A percentile compares a stretch with the other conserved stretches of the same genome.
phyloP scores from a whole-genome alignment of 2,888 invertebrate species.

The Dinocampus coccinellae region DNA sequence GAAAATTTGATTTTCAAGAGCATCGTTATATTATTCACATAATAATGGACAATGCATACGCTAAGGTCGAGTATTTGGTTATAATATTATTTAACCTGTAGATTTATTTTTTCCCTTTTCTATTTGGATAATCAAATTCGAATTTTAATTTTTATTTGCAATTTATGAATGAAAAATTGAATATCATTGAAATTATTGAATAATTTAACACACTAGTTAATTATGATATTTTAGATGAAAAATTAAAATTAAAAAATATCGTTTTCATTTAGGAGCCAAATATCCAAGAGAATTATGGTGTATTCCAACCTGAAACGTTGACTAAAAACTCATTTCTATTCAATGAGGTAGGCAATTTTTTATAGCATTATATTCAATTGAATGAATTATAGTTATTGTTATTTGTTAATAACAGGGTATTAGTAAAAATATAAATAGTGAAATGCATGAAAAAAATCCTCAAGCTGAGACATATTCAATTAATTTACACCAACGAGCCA shows the following conservation, averaged over 20 bases:
- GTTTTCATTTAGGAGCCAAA: conserved; percentile 49
- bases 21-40: background rate
- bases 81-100: conserved; percentile 49
- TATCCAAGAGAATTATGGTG: conserved; percentile 41
- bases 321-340: conserved; percentile 27
- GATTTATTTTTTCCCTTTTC: conserved; percentile 14
- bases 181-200: no score
- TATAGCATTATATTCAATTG: background rate
- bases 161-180: no score
- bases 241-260: conserved; percentile 1
- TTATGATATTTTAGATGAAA: background rate
- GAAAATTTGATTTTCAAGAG: background rate
- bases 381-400: background rate
- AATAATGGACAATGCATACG: conserved; percentile 70
- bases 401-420: background rate
- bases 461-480: conserved; percentile 25
- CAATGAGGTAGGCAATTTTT: conserved; percentile 36
- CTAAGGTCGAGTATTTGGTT: conserved; percentile 64
- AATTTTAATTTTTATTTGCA: no score
- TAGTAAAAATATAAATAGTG: background rate
- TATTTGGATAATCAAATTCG: conserved; percentile 42
- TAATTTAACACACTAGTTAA: background rate
- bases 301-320: conserved; percentile 28
- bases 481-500: conserved; percentile 73
- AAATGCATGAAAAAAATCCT: background rate